Percentiles rank a stretch among this genome's conserved stretches.
phyloP scores from a whole-genome alignment of 2,888 invertebrate species.

The Chouioia cunea region DNA sequence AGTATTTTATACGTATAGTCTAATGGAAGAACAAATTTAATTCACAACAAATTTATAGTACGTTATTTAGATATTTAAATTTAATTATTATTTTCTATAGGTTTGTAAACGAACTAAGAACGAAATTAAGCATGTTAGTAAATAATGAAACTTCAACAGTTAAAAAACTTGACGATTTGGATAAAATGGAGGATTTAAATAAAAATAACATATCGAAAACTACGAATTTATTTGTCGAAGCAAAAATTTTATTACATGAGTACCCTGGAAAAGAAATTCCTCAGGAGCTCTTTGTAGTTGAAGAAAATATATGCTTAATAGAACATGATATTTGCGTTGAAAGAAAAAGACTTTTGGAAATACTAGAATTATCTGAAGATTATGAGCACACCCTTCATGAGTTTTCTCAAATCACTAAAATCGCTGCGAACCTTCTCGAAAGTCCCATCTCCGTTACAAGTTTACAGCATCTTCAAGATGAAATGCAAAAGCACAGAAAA shows the following conservation, averaged over 20 bases:
- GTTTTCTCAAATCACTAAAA: slow-evolving; percentile 86
- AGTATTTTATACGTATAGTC: no score
- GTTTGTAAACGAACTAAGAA: slow-evolving; percentile 60
- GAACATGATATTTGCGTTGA: slow-evolving; percentile 80
- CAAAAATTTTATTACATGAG: slow-evolving; percentile 75
- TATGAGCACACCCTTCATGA: slow-evolving; percentile 90
- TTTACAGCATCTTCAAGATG: slow-evolving; percentile 86
- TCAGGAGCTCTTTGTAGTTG: slow-evolving; percentile 75
- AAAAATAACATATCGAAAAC: slow-evolving; percentile 74
- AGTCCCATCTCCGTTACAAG: slow-evolving; percentile 82
- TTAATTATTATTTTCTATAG: slow-evolving; percentile 48
- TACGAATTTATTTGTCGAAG: slow-evolving; percentile 74
- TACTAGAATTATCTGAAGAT: slow-evolving; percentile 84
- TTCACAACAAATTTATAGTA: slow-evolving; percentile 13
- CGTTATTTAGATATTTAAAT: background rate
- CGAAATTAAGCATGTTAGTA: slow-evolving; percentile 72
- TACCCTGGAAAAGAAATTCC: slow-evolving; percentile 81
- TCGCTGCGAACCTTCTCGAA: slow-evolving; percentile 85
- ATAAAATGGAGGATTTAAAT: slow-evolving; percentile 78
- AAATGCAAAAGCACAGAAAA: slow-evolving; percentile 89
- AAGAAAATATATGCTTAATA: slow-evolving; percentile 78
- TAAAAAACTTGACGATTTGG: slow-evolving; percentile 78
- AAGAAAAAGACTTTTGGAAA: slow-evolving; percentile 81
- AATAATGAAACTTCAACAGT: slow-evolving; percentile 77
- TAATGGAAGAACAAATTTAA: slow-evolving; percentile 2